phyloP scores from a whole-genome alignment of 2,797 vertebrate genomes.

The Cossypha heuglini region DNA sequence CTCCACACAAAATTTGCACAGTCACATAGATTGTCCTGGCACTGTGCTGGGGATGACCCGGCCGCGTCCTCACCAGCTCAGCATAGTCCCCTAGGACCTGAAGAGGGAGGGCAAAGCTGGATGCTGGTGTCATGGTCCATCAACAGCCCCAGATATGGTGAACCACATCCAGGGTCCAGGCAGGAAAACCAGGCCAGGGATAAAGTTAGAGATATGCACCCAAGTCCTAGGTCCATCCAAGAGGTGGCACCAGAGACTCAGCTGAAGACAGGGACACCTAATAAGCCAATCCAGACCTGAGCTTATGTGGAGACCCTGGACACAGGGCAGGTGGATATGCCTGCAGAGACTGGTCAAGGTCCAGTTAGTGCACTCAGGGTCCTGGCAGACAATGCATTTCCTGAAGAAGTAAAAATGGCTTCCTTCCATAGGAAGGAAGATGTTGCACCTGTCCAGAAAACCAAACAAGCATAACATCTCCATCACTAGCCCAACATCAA shows the following conservation, averaged over 20 bases:
- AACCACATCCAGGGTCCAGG: background rate
- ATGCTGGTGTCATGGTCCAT: background rate
- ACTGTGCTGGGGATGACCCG: background rate
- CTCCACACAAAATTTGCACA: background rate
- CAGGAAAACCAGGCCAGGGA: background rate
- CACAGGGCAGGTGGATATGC: background rate
- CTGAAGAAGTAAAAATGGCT: background rate
- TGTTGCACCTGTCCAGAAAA: background rate
- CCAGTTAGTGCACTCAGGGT: background rate
- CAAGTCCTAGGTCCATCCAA: background rate
- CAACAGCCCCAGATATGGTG: background rate
- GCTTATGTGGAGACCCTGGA: background rate
- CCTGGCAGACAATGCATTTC: background rate
- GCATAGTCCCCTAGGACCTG: background rate
- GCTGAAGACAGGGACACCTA: background rate
- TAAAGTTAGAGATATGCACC: background rate
- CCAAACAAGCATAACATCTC: background rate
- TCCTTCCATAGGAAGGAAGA: background rate
- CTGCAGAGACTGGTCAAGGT: background rate
- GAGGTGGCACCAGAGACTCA: background rate
- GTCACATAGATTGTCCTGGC: background rate
- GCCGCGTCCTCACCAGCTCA: background rate
- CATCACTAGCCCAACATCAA: background rate
- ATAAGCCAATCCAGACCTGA: accelerated
- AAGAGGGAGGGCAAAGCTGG: background rate